These are phyloP conservation scores for Ageneiosus marmoratus DNA, from an alignment of 2,113 vertebrate genomes.

Conservation along the genomic window DNA sequence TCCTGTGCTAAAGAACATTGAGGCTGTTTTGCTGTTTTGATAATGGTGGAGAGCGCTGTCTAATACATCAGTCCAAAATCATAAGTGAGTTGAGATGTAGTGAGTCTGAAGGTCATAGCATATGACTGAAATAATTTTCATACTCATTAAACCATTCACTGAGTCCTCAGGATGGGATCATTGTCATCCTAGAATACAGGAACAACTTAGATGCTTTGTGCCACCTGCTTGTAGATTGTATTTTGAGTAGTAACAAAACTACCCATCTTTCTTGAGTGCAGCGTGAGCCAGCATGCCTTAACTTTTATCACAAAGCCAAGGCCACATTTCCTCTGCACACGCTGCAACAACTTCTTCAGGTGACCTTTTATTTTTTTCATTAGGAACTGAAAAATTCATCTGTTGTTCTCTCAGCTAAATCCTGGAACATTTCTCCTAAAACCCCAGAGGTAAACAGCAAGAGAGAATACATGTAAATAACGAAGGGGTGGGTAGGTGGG, in stretches of 20 bases:
- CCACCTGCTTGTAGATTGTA: background rate
- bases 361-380: constrained; percentile 24
- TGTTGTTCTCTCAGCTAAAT: constrained; percentile 45
- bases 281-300: background rate
- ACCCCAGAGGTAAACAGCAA: constrained; percentile 46
- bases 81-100: background rate
- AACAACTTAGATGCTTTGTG: background rate
- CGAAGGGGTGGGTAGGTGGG: background rate
- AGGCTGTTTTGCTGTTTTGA: background rate
- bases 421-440: constrained; percentile 34
- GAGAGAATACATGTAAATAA: constrained; percentile 54
- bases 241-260: background rate
- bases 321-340: constrained; percentile 6
- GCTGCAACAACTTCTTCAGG: background rate
- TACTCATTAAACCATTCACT: background rate
- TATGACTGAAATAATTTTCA: background rate
- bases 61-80: background rate
- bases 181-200: background rate
- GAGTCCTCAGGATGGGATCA: background rate
- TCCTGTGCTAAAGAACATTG: background rate
- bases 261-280: background rate
- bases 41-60: background rate
- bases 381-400: constrained; percentile 37
- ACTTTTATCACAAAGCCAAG: background rate
- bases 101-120: background rate